phyloP scores from a whole-genome alignment of 1,140 invertebrate genomes.

The Pogonomyrmex barbatus region DNA sequence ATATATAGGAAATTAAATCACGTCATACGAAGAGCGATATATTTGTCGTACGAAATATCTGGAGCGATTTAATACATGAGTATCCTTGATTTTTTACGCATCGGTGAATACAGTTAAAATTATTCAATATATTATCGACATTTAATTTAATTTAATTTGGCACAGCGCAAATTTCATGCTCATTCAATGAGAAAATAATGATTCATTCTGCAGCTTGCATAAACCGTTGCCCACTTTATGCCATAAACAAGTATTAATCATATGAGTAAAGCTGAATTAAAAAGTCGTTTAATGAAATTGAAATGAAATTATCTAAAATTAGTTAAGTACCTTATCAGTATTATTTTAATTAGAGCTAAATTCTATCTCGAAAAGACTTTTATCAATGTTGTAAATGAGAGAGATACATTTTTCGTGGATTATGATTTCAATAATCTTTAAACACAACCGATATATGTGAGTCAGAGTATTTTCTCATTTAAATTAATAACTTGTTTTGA shows the following conservation, averaged over 20 bases:
- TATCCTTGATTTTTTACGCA: slow-evolving; percentile 57
- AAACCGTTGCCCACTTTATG: slow-evolving; percentile 40
- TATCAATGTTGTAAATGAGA: slow-evolving; percentile 30
- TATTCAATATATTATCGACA: slow-evolving; percentile 45
- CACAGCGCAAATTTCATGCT: slow-evolving; percentile 48
- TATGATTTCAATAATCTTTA: slow-evolving; percentile 2
- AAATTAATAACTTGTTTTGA: not conserved
- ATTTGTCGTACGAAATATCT: slow-evolving; percentile 19
- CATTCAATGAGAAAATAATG: slow-evolving; percentile 60
- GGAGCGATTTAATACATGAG: slow-evolving; percentile 16
- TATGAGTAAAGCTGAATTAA: slow-evolving; percentile 46
- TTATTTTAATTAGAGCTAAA: slow-evolving; percentile 33
- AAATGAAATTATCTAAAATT: slow-evolving; percentile 49
- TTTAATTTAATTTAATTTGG: slow-evolving; percentile 60
- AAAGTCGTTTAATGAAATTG: slow-evolving; percentile 42
- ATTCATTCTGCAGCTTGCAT: slow-evolving; percentile 45
- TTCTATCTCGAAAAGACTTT: slow-evolving; percentile 16
- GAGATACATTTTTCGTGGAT: not conserved
- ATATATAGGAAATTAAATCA: slow-evolving; percentile 8
- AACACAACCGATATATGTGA: not conserved
- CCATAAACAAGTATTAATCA: slow-evolving; percentile 56
- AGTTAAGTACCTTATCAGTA: slow-evolving; percentile 47
- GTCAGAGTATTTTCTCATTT: not conserved
- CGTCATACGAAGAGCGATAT: not conserved
- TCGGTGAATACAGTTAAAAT: slow-evolving; percentile 50